A percentile compares a stretch with the other conserved stretches of the same genome.
Evolutionary conservation across 2,888 invertebrate species (phyloP).

Genomic region (Philopedon plagiatum): DNA sequence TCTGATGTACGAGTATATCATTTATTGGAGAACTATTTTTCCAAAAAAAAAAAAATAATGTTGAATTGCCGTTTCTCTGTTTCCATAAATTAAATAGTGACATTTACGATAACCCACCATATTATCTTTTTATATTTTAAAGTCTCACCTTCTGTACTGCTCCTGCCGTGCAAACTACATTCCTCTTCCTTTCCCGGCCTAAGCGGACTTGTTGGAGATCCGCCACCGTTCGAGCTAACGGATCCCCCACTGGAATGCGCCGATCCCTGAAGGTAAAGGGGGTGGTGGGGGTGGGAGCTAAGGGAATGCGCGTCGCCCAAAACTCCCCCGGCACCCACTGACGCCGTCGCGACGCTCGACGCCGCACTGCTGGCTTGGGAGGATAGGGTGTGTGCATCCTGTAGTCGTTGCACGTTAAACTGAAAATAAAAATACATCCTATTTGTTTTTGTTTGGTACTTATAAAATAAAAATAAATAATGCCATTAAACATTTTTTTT

Average conservation of each 20-base stretch:
- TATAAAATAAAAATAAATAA: no score
- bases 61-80: no score
- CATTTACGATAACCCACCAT: background rate
- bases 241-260: slow-evolving; percentile 68
- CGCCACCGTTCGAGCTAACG: slow-evolving; percentile 68
- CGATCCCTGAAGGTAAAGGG: slow-evolving; percentile 65
- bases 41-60: no score
- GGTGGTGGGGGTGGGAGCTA: slow-evolving; percentile 56
- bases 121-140: background rate
- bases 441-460: no score
- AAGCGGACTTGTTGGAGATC: slow-evolving; percentile 67
- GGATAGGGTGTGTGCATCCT: slow-evolving; percentile 67
- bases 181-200: slow-evolving; percentile 77
- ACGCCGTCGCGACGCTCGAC: slow-evolving; percentile 58
- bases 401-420: slow-evolving; percentile 70
- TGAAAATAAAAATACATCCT: slow-evolving; percentile 55
- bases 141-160: slow-evolving; percentile 73
- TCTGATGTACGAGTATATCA: no score
- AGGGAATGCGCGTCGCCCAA: slow-evolving; percentile 52
- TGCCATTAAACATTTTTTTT: no score
- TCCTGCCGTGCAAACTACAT: slow-evolving; percentile 74
- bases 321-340: slow-evolving; percentile 57
- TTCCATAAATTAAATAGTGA: no score
- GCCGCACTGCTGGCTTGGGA: slow-evolving; percentile 58
- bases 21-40: no score